Percentiles rank a stretch among this genome's conserved stretches.
phyloP scores from a whole-genome alignment of 2,888 invertebrate genomes.

The Coremacera marginata region DNA sequence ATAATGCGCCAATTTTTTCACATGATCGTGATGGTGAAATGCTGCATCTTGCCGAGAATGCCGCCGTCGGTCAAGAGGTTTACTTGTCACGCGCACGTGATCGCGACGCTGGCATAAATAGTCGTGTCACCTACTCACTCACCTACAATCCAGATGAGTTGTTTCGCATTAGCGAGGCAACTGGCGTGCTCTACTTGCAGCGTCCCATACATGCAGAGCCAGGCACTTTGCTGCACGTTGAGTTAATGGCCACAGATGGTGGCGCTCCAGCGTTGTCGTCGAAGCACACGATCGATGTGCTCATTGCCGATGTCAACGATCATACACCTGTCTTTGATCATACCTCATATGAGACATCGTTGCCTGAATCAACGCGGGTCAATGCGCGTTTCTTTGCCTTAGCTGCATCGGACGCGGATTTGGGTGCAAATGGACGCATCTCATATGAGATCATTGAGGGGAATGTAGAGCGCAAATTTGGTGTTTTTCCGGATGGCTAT shows the following conservation, averaged over 20 bases:
- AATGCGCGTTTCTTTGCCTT: conserved; percentile 92
- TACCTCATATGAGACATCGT: conserved; percentile 91
- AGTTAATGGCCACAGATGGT: conserved; percentile 88
- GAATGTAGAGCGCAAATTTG: conserved; percentile 87
- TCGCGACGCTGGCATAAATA: conserved; percentile 89
- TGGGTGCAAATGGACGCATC: conserved; percentile 83
- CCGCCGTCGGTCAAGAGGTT: conserved; percentile 93
- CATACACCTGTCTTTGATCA: conserved; percentile 95
- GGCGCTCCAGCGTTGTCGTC: conserved; percentile 82
- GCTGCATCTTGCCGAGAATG: conserved; percentile 85
- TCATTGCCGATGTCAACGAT: conserved; percentile 91
- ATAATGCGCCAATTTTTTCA: conserved; percentile 88
- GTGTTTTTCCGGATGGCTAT: conserved; percentile 94
- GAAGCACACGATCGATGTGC: conserved; percentile 79
- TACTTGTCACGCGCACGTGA: conserved; percentile 89
- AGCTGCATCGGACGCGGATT: conserved; percentile 89
- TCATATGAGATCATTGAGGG: conserved; percentile 88
- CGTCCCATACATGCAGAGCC: conserved; percentile 83
- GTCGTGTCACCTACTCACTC: conserved; percentile 84
- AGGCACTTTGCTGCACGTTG: conserved; percentile 78
- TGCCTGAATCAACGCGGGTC: conserved; percentile 90
- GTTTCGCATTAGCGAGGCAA: conserved; percentile 86
- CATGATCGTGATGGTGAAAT: conserved; percentile 80
- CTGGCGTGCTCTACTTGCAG: conserved; percentile 90
- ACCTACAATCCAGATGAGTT: conserved; percentile 83